Evolutionary conservation across 1,140 invertebrate species (phyloP), one percentile per base, ranked within the genome.

Genomic region (Coptotermes formosanus): DNA sequence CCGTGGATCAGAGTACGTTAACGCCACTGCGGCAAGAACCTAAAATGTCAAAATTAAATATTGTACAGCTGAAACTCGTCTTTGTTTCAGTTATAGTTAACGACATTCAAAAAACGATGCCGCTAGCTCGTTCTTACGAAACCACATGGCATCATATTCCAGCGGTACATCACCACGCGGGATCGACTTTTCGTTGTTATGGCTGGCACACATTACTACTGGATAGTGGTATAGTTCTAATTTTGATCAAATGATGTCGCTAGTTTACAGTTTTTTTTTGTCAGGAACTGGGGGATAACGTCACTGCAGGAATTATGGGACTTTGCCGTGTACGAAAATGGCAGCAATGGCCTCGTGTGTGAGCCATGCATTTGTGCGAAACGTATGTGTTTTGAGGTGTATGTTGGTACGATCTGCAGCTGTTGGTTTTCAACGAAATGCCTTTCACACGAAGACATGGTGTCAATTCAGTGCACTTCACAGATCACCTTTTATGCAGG

Each of bases 371-470:
- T 55, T 84, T 45, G 83, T 44, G n/a, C 9, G 83, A 84, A 84
- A 59, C 55, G 48, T 38, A 32, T 55, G 83, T 59, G 8, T 84
- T 48, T 23, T 84, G 7, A 48, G 83, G 45, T 32, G 11, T 52
- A 59, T 52, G 19, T 55, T 84, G n/a, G 19, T 45, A 48, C 48
- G 59, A 84, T 8, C 59, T 48, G 48, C 83, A 48, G 38, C 25
- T 16, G 25, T 59, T 44, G 83, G 83, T 48, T 4, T 84, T 55
- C 83, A 84, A 25, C 44, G n/a, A 30, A 84, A 55, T 48, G 25
- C 52, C 43, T 30, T 84, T 32, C 44, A 84, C n/a, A 84, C 83
- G n/a, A 84, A 55, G 45, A 48, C 48, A 48, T 55, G 48, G 83
- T 25, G n/a, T 7, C 45, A 44, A 14, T 48, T 59, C 12, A 8